Evolutionary conservation across 2,113 vertebrate species (phyloP), one percentile per base, ranked within the genome.

Genomic region (Odontesthes bonariensis): DNA sequence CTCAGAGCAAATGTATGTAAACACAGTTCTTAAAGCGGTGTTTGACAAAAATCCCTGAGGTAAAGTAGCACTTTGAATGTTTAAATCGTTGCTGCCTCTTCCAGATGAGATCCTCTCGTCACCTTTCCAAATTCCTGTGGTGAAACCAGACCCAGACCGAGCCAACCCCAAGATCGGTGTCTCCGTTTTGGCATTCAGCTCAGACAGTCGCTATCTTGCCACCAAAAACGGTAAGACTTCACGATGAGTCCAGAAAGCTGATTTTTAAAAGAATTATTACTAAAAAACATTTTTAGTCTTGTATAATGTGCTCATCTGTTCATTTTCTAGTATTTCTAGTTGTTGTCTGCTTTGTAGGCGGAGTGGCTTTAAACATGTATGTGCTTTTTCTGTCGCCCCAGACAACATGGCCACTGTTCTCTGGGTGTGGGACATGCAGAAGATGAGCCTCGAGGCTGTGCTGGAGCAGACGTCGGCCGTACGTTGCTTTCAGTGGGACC

Each of bases 91-190:
- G n/a, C 69, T 69, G 9, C 85, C 89, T 70, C 6, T 17, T 73
- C 6, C 83, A 99, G 98, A 98, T 66, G 96, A 97, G 69, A 86
- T 99, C 51, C 83, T 83, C 62, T 72, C 92, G 6, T 64, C 90
- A 35, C 97, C 98, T 0, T 86, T 95, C 60, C 92, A 96, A 44
- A 73, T 99, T 46, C 95, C 95, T 47, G 93, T 90, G 0, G 77
- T 95, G 68, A 97, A 97, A 83, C 98, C 98, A 0, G 94, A 95
- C 8, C 81, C 93, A 0, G 97, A 99, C 86, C 89, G 96, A 60
- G 96, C 98, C 1, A 99, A 99, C 91, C 98, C 98, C 9, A 97
- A 95, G 89, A 93, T 99, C 1, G 98, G 98, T 5, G 40, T 99
- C 1, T 96, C 96, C 33, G 86, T 91, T 55, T 42, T 98, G 92